Percentiles rank a stretch among this genome's conserved stretches.
Conservation (phyloP, 2,797 vertebrate species). For the Cyprinella venusta region DNA sequence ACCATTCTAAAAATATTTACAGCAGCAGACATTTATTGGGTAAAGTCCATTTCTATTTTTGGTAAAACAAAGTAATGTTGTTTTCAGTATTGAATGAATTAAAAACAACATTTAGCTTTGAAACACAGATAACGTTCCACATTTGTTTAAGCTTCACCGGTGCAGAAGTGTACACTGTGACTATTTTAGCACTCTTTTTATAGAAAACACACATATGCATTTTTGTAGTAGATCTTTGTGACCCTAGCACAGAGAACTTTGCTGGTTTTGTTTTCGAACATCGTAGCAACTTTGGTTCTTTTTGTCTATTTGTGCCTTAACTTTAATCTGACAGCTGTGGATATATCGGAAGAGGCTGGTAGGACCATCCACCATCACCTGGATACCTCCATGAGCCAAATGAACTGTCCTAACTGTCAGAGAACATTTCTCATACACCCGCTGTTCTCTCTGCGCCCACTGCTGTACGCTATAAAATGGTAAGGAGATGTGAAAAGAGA, state of each 20-base stretch:
- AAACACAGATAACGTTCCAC: background rate
- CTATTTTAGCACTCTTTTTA: slow-evolving; percentile 1
- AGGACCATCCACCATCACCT: slow-evolving; percentile 42
- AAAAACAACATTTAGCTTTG: background rate
- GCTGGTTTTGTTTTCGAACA: slow-evolving; percentile 11
- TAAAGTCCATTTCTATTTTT: background rate
- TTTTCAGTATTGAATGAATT: background rate
- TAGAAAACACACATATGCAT: background rate
- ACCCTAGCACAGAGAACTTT: slow-evolving; percentile 13
- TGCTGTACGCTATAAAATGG: slow-evolving; percentile 43
- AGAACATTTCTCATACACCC: slow-evolving; percentile 48
- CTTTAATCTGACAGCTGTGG: slow-evolving; percentile 47
- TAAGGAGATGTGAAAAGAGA: slow-evolving; percentile 49
- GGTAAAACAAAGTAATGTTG: too few species aligned
- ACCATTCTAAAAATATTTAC: background rate
- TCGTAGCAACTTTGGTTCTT: slow-evolving; percentile 22
- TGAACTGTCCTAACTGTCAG: slow-evolving; percentile 56
- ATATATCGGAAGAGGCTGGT: slow-evolving; percentile 35
- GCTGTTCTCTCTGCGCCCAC: slow-evolving; percentile 5
- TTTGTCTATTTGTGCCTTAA: slow-evolving; percentile 19
- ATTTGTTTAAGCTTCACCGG: background rate
- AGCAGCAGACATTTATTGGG: background rate
- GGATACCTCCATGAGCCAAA: slow-evolving; percentile 52
- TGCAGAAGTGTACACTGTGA: background rate
- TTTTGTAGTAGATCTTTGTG: background rate